Base-by-base conservation (phyloP, 64 coral and sea anemone genomes). In the Montipora cactus region DNA sequence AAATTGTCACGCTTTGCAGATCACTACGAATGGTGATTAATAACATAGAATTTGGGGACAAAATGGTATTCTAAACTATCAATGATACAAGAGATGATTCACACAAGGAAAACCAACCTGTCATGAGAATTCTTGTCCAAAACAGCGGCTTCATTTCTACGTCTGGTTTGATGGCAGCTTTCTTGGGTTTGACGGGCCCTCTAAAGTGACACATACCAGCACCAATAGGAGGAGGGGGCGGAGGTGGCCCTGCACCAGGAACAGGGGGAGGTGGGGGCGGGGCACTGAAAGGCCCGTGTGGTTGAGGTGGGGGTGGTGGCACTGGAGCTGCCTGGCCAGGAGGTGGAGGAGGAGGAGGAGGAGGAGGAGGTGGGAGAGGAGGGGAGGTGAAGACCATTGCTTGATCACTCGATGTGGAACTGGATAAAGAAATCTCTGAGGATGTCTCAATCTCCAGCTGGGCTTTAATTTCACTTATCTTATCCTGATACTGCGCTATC, bases 71-170 rank as follows among this genome's bases (percentile, higher is more conserved):
- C 37, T 37, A 37, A 37, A 37, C 37, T 37, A 37, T 37, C 37
- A 37, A 37, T 37, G 37, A 37, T 37, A 37, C 8, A 64, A 15
- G 14, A 64, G 14, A 64, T 64, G 14, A 64, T 16, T 64, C 61
- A 64, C 9, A 15, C 16, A 47, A 58, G 7, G 57, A 47, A 67
- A 78, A 79, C 74, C 22, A 86, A 86, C 82, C 82, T 86, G 91
- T 90, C 64, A 90, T 72, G 7, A 99, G 52, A 16, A 99, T 99
- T 90, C 98, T 96, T 57, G 96, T 94, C 98, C 98, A 99, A 87
- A 99, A 99, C 85, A 99, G 85, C n/a, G 98, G 98, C 85, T 95
- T 99, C 98, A 99, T 99, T 64, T 99, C 98, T 18, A 96, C 92
- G 19, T 93, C 95, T n/a, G 98, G 98, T 59, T 99, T 99, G 46